A percentile compares a stretch with the other conserved stretches of the same genome.
Conservation (phyloP, 2,888 invertebrate genomes). For the Gymnocheta viridis region DNA sequence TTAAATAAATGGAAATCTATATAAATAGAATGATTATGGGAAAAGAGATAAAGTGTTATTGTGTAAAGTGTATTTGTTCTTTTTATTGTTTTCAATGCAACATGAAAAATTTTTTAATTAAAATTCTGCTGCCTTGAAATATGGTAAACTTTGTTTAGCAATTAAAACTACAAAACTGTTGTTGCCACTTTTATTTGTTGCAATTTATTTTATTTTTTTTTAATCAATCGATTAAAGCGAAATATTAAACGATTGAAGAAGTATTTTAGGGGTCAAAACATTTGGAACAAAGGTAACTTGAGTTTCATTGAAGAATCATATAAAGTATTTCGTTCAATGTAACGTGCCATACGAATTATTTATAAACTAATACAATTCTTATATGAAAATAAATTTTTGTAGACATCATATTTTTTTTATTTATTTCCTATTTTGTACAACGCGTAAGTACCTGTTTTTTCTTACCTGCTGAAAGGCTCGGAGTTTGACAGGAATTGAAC, state of each 20-base stretch:
- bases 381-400: too few species aligned
- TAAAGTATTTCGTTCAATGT: too few species aligned
- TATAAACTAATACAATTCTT: too few species aligned
- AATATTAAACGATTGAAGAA: background rate
- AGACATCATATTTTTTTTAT: too few species aligned
- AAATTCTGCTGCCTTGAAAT: conserved; percentile 14
- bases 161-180: conserved; percentile 1
- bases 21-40: conserved; percentile 14
- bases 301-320: too few species aligned
- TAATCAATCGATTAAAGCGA: background rate
- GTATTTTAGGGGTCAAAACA: background rate
- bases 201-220: background rate
- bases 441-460: too few species aligned
- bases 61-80: background rate
- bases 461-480: too few species aligned
- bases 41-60: background rate
- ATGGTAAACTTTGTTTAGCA: background rate
- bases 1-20: conserved; percentile 34
- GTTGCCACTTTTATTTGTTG: background rate
- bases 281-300: background rate
- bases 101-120: conserved; percentile 19
- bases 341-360: too few species aligned
- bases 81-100: background rate
- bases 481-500: too few species aligned
- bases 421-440: too few species aligned